Base-by-base conservation (phyloP, 2,113 vertebrate species). In the Miniopterus natalensis region DNA sequence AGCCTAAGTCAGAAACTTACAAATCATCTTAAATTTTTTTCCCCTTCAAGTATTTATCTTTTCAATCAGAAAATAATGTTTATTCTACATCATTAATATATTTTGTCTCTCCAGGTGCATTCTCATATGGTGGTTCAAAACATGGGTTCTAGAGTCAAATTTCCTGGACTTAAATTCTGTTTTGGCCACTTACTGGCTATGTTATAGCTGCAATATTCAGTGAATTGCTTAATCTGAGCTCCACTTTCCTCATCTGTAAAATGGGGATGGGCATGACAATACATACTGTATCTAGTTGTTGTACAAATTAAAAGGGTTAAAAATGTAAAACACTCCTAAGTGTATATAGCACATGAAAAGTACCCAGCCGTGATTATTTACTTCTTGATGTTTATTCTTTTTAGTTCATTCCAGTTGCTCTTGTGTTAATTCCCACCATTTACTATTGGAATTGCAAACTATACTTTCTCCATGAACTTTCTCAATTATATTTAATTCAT, bases 31-130 rank as follows among this genome's bases (percentile, higher is more conserved):
- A 53, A 27, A 70, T 84, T 70, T 59, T 18, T 79, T 84, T 61
- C 20, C 17, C 13, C 12, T 9, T 47, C 57, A 88, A 36, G 2
- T 53, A 80, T 47, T 61, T 61, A 40, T 57, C 3, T 73, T 84
- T 94, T 75, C 20, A 92, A 47, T 70, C 70, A 79, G 51, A 23
- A 84, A 63, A 84, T 57, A 61, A 80, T 63, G 15, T 75, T 80
- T 42, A 71, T 25, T 80, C 2, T 88, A 21, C 6, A 29, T 89
- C 27, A 53, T n/a, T 57, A 78, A 27, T 17, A 31, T 27, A 85
- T 40, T 36, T 85, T 86, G 31, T 83, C 23, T 84, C 40, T 55
- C 74, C 10, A 42, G 29, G 40, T 27, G 5, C 25, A 80, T 73
- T 84, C 73, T 75, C 7, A 42, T 7, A 49, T 12, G 55, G 15